A percentile compares a stretch with the other conserved stretches of the same genome.
Evolutionary conservation across 1,140 invertebrate species (phyloP).

Genomic region (Bactericera cockerelli): DNA sequence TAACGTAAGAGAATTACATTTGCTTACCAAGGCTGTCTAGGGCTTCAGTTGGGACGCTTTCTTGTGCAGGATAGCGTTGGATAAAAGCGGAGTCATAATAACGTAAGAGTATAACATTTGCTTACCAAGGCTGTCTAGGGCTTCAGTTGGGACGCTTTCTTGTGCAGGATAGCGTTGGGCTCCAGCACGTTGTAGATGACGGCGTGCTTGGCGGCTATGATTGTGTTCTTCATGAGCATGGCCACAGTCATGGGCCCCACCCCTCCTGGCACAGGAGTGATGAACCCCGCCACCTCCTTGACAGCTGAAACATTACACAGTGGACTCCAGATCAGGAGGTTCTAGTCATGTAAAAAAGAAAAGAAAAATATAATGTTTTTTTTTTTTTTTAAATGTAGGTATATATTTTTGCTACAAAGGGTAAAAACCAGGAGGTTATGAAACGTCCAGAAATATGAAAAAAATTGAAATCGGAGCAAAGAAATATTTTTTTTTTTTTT

Average conservation of each 20-base stretch:
- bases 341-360: no score
- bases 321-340: conserved; percentile 13
- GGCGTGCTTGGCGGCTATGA: conserved; percentile 42
- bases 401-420: no score
- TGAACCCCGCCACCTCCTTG: conserved; percentile 54
- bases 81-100: no score
- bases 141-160: conserved; percentile 19
- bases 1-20: no score
- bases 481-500: no score
- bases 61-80: conserved; percentile 19
- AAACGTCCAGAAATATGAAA: no score
- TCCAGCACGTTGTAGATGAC: conserved; percentile 21
- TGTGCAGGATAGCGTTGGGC: conserved; percentile 19
- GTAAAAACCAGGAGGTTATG: no score
- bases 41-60: conserved; percentile 19
- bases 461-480: no score
- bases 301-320: conserved; percentile 55
- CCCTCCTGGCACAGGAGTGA: conserved; percentile 75
- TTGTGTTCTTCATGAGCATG: conserved; percentile 75
- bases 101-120: no score
- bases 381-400: no score
- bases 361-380: no score
- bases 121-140: conserved; percentile 13
- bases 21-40: conserved; percentile 6
- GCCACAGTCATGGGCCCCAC: conserved; percentile 81